Conservation (phyloP, 2,888 invertebrate genomes). For the Pegoplata infirma region DNA sequence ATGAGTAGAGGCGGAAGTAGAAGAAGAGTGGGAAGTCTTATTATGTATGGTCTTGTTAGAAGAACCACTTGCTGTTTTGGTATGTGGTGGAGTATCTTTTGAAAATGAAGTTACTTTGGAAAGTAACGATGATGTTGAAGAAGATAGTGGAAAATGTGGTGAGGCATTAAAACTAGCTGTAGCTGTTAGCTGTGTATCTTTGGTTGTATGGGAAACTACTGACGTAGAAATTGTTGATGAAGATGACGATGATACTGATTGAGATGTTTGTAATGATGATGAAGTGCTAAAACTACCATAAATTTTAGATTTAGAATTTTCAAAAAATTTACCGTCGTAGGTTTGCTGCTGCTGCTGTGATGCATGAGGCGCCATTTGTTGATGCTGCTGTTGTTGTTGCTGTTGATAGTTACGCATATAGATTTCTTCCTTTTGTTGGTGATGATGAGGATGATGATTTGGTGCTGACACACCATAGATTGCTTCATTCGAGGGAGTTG, state of each 20-base stretch:
- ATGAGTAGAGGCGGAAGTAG: constrained; percentile 68
- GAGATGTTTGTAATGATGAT: constrained; percentile 59
- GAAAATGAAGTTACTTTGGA: constrained; percentile 75
- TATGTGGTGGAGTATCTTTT: constrained; percentile 66
- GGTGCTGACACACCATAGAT: constrained; percentile 72
- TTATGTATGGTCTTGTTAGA: constrained; percentile 65
- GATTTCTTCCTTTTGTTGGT: constrained; percentile 65
- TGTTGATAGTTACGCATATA: constrained; percentile 69
- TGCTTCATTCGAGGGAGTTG: constrained; percentile 70
- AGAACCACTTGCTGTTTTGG: constrained; percentile 50
- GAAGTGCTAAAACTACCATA: constrained; percentile 77
- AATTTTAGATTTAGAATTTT: constrained; percentile 74
- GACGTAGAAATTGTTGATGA: constrained; percentile 67
- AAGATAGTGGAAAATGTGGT: constrained; percentile 75
- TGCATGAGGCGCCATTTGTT: constrained; percentile 63
- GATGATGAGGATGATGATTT: constrained; percentile 67
- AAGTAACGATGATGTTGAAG: constrained; percentile 75
- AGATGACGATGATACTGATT: constrained; percentile 72
- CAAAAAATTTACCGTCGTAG: constrained; percentile 77
- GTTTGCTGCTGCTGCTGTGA: constrained; percentile 72
- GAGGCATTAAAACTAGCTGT: constrained; percentile 72
- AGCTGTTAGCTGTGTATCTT: constrained; percentile 55
- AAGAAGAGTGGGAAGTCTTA: constrained; percentile 63
- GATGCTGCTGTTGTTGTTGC: constrained; percentile 65
- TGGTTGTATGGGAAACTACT: constrained; percentile 67